Evolutionary conservation across 1,140 invertebrate species (phyloP).

Genomic region (Aphidius gifuensis): DNA sequence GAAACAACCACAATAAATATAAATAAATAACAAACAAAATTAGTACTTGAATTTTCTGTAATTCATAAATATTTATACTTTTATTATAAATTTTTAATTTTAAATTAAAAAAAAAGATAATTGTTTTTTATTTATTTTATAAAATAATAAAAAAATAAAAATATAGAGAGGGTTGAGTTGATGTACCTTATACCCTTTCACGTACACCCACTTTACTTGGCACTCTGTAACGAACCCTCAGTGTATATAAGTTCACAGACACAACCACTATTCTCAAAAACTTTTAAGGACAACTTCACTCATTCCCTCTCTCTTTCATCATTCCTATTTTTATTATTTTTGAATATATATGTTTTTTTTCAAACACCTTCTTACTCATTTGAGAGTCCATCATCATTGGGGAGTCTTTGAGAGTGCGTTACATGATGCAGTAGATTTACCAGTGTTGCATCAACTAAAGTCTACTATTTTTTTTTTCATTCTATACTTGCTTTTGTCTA

Average conservation of each 20-base stretch:
- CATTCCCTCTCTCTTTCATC: not conserved
- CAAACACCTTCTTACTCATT: not conserved
- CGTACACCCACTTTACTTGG: conserved; percentile 17
- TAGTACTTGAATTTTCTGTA: no score
- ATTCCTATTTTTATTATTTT: conserved; percentile 9
- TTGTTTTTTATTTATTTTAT: no score
- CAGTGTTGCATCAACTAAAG: conserved; percentile 20
- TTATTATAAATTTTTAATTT: no score
- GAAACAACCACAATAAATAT: no score
- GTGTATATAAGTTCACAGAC: conserved; percentile 16
- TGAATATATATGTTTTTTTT: not conserved
- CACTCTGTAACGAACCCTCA: not conserved
- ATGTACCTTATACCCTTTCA: conserved; percentile 4
- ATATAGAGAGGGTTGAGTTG: not conserved
- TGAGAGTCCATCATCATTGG: not conserved
- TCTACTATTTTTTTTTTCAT: not conserved
- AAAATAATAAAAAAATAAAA: not conserved
- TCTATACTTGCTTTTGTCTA: not conserved
- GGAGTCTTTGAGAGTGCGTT: conserved; percentile 12
- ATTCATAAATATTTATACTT: no score
- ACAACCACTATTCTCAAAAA: conserved; percentile 1
- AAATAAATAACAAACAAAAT: no score
- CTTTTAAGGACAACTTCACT: not conserved
- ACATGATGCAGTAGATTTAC: conserved; percentile 6
- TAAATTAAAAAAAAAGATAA: no score